These are phyloP conservation scores for Chelmon rostratus DNA, from an alignment of 2,797 vertebrate species.

Conservation along the genomic window DNA sequence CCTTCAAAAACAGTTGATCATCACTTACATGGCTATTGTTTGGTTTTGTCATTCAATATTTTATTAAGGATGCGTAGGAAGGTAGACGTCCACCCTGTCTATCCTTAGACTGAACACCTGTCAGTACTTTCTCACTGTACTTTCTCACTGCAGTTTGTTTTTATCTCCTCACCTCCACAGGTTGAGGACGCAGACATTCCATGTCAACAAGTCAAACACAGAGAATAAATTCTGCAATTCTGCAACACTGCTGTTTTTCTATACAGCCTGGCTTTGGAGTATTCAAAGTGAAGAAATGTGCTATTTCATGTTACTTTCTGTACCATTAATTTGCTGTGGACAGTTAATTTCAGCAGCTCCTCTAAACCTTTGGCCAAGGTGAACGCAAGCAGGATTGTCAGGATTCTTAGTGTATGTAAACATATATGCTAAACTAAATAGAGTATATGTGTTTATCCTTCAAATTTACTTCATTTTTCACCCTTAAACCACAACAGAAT, in stretches of 20 bases:
- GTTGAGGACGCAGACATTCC: background rate
- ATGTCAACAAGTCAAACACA: background rate
- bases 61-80: background rate
- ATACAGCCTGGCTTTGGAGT: no score
- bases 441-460: background rate
- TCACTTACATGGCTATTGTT: background rate
- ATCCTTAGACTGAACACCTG: background rate
- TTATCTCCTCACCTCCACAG: background rate
- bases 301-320: background rate
- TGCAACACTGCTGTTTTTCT: no score
- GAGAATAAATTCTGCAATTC: no score
- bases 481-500: background rate
- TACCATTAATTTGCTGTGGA: background rate
- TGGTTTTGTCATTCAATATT: background rate
- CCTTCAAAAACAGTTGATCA: background rate
- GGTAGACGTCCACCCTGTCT: background rate
- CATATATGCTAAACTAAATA: background rate
- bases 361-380: no score
- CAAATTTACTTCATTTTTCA: background rate
- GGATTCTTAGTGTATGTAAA: background rate
- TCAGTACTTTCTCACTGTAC: background rate
- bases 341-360: background rate
- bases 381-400: background rate
- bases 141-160: background rate
- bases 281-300: background rate